A percentile compares a stretch with the other conserved stretches of the same genome.
These are phyloP conservation scores for Amazona ochrocephala DNA, from an alignment of 2,797 vertebrate species.

Conservation along the genomic window DNA sequence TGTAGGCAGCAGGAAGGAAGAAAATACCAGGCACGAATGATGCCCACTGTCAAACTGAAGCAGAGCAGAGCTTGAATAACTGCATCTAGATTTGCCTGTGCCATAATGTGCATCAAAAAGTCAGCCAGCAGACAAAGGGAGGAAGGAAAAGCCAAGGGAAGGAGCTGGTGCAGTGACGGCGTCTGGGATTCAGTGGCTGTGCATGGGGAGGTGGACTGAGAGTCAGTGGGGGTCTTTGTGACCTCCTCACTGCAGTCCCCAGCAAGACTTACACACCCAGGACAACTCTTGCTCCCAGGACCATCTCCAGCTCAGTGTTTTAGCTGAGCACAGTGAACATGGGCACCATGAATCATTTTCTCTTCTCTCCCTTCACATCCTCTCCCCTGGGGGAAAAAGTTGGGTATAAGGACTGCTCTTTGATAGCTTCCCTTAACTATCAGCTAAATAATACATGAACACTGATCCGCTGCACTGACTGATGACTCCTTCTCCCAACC, in stretches of 20 bases:
- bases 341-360: background rate
- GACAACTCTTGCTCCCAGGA: background rate
- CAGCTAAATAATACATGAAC: slow-evolving; percentile 64
- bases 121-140: background rate
- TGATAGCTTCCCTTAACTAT: slow-evolving; percentile 51
- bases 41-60: background rate
- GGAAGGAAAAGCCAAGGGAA: background rate
- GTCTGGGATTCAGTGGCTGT: background rate
- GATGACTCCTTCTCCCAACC: slow-evolving; percentile 60
- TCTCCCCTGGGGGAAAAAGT: background rate
- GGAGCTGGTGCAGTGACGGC: background rate
- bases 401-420: slow-evolving; percentile 10
- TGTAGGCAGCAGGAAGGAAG: background rate
- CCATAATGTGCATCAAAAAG: background rate
- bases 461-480: background rate
- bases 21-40: background rate
- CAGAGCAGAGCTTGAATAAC: background rate
- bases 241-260: background rate
- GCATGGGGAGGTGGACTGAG: background rate
- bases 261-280: accelerated
- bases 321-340: background rate
- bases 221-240: background rate
- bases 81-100: background rate
- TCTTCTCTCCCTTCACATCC: background rate
- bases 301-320: background rate